phyloP scores from a whole-genome alignment of 2,888 invertebrate species.

The Amblyjoppa proteus region DNA sequence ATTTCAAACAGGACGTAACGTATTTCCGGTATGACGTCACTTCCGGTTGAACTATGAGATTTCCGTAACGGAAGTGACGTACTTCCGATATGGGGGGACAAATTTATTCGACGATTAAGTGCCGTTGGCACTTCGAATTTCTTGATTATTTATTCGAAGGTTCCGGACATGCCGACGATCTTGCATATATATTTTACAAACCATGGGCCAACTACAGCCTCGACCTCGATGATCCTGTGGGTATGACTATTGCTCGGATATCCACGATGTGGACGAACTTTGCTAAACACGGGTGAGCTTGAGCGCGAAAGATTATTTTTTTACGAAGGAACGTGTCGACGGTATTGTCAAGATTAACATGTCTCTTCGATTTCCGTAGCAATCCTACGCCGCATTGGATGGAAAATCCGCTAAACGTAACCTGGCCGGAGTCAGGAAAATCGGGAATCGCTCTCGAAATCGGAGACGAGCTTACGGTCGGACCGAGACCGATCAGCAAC shows the following conservation, averaged over 20 bases:
- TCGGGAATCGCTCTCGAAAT: constrained; percentile 68
- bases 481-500: constrained; percentile 46
- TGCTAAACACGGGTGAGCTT: constrained; percentile 47
- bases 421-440: constrained; percentile 67
- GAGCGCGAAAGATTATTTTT: not conserved
- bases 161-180: constrained; percentile 22
- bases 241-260: constrained; percentile 5
- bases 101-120: constrained; percentile 69
- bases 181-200: constrained; percentile 23
- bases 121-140: constrained; percentile 27
- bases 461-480: constrained; percentile 22
- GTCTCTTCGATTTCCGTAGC: constrained; percentile 49
- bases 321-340: not conserved
- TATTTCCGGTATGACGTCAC: no score
- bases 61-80: not conserved
- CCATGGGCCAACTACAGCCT: not conserved
- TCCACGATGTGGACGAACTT: constrained; percentile 50
- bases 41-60: not conserved
- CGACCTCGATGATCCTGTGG: constrained; percentile 6
- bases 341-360: not conserved
- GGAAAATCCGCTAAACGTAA: constrained; percentile 43
- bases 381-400: constrained; percentile 71
- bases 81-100: constrained; percentile 33
- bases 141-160: not conserved
- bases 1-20: no score